Conservation (phyloP, 2,113 vertebrate species). For the Phoxinus phoxinus region DNA sequence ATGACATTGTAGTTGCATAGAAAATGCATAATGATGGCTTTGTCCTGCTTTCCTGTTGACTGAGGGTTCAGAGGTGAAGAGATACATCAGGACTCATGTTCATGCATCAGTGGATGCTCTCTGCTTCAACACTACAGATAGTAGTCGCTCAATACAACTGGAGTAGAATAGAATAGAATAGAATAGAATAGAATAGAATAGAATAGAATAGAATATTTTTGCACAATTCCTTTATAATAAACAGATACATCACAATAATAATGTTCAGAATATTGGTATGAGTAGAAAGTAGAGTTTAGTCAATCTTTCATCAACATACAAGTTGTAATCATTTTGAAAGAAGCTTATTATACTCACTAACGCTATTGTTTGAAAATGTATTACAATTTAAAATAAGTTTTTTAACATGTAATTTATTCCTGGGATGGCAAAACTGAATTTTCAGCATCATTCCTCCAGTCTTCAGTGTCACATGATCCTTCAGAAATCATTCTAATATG, state of each 20-base stretch:
- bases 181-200: background rate
- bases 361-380: background rate
- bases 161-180: background rate
- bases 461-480: background rate
- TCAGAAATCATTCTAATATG: background rate
- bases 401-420: background rate
- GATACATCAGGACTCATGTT: background rate
- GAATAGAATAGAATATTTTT: background rate
- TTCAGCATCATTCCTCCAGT: background rate
- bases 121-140: background rate
- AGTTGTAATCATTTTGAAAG: background rate
- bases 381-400: background rate
- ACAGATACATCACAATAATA: background rate
- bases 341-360: background rate
- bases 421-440: background rate
- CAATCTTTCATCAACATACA: background rate
- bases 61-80: background rate
- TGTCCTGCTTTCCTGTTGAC: background rate
- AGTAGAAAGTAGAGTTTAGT: background rate
- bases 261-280: background rate
- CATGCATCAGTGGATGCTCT: background rate
- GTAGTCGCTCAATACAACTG: background rate
- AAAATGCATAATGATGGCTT: constrained; percentile 14
- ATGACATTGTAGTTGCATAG: constrained; percentile 8
- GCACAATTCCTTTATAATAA: background rate